A percentile compares a stretch with the other conserved stretches of the same genome.
phyloP scores from a whole-genome alignment of 2,888 invertebrate genomes.

The Osedax frankpressi region DNA sequence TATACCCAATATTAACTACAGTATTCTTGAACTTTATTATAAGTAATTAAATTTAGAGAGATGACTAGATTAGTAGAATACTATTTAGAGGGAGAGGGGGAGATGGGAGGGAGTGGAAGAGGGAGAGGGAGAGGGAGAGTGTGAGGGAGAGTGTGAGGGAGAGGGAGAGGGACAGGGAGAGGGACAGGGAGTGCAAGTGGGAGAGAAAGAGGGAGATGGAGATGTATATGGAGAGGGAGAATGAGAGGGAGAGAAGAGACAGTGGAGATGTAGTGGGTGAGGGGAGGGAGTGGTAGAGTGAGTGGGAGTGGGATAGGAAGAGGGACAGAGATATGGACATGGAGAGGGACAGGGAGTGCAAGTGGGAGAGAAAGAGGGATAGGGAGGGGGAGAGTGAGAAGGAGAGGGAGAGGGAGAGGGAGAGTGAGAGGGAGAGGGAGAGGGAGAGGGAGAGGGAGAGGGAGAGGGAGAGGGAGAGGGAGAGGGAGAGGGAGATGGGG shows the following conservation, averaged over 20 bases:
- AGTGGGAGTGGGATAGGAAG: not conserved
- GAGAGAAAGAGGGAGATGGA: not conserved
- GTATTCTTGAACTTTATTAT: no score
- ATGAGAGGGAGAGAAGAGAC: not conserved
- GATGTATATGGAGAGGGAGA: not conserved
- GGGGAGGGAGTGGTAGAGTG: not conserved
- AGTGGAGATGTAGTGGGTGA: not conserved
- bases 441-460: not conserved
- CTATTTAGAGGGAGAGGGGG: not conserved
- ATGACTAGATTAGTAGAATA: no score
- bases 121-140: no score
- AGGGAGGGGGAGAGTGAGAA: not conserved
- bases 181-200: not conserved
- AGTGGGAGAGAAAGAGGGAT: not conserved
- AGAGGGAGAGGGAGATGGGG: no score
- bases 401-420: not conserved
- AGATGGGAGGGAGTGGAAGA: conserved; percentile 11
- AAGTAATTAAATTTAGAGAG: no score
- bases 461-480: not conserved
- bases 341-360: not conserved
- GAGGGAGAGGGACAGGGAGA: no score
- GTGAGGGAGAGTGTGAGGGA: no score
- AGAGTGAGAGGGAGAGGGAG: not conserved
- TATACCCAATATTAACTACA: no score
- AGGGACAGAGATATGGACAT: not conserved